Conservation (phyloP, 2,797 vertebrate genomes). For the Rachycentron canadum region DNA sequence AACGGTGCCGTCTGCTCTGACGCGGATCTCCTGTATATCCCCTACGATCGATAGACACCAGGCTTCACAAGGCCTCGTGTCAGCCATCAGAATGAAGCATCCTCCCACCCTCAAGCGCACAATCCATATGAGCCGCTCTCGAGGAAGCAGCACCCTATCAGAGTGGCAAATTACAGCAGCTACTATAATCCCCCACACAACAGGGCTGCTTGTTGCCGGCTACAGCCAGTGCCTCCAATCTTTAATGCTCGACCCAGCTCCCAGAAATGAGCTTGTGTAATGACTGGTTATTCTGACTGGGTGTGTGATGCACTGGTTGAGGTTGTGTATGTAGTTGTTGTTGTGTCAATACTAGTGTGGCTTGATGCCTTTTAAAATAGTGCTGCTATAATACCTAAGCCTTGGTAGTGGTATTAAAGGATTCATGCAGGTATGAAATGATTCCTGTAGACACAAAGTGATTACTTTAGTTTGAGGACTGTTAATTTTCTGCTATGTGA, state of each 20-base stretch:
- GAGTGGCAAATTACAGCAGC: conserved; percentile 38
- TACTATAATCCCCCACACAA: conserved; percentile 11
- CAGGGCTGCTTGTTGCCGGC: conserved; percentile 1
- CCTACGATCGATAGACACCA: conserved; percentile 20
- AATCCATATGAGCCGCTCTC: conserved; percentile 32
- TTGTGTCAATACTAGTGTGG: background rate
- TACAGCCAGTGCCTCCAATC: conserved; percentile 6
- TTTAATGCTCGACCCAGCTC: background rate
- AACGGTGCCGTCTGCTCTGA: background rate
- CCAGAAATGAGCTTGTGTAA: conserved; percentile 1
- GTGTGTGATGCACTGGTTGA: background rate
- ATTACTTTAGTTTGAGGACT: background rate
- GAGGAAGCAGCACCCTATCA: conserved; percentile 27
- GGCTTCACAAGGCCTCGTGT: conserved; percentile 9
- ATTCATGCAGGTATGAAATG: background rate
- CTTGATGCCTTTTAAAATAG: background rate
- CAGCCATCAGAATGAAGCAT: conserved; percentile 34
- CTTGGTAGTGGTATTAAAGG: background rate
- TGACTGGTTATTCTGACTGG: background rate
- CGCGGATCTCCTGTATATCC: conserved; percentile 10
- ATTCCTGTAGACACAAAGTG: too few species aligned
- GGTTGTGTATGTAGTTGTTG: background rate
- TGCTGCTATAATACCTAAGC: background rate
- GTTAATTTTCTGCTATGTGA: too few species aligned
- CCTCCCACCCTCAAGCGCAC: conserved; percentile 18